phyloP scores from a whole-genome alignment of 2,888 invertebrate species.

The Drosophila cyrtoloma region DNA sequence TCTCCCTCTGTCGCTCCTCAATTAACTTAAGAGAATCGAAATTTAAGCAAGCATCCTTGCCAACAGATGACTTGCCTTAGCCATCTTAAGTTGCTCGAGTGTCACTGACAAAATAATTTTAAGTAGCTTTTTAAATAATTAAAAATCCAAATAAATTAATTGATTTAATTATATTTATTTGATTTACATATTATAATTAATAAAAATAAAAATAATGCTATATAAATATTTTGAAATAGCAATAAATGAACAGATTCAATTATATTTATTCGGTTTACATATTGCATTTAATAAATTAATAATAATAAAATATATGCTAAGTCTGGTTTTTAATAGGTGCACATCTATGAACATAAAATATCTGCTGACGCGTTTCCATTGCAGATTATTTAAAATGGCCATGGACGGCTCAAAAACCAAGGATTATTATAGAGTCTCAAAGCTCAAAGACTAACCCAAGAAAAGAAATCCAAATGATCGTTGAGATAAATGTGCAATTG shows the following conservation, averaged over 20 bases:
- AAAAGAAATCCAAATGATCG: background rate
- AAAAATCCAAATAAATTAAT: background rate
- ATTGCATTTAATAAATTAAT: background rate
- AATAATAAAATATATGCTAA: background rate
- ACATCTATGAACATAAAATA: background rate
- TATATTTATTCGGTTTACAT: background rate
- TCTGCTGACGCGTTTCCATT: background rate
- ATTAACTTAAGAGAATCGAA: background rate
- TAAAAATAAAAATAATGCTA: background rate
- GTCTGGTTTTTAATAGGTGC: background rate
- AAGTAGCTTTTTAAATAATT: background rate
- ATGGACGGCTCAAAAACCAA: background rate
- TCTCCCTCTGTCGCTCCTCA: background rate
- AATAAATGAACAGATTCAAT: background rate
- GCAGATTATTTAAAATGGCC: background rate
- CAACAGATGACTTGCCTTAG: background rate
- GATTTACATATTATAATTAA: background rate
- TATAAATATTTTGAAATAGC: background rate
- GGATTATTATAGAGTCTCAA: background rate
- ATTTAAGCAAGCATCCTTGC: slow-evolving; percentile 3
- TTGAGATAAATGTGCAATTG: background rate
- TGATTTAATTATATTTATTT: background rate
- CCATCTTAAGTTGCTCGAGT: slow-evolving; percentile 2
- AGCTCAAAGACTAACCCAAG: background rate
- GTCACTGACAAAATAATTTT: background rate